A percentile compares a stretch with the other conserved stretches of the same genome.
These are phyloP conservation scores for Chlorodrepanis virens DNA, from an alignment of 2,113 vertebrate genomes.

Conservation along the genomic window DNA sequence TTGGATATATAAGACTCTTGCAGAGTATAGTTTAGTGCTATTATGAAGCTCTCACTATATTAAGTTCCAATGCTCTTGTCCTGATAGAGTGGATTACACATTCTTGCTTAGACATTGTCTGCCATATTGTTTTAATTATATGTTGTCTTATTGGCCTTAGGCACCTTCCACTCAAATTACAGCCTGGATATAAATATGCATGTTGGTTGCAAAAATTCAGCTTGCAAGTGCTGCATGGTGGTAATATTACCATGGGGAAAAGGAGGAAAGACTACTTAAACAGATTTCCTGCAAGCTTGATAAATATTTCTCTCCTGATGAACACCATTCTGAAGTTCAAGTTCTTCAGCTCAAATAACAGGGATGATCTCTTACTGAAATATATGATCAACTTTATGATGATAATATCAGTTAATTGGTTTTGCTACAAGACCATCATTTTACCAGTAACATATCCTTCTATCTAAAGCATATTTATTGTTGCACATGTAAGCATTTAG, in stretches of 20 bases:
- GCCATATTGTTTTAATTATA: background rate
- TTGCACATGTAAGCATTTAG: background rate
- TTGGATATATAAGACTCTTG: background rate
- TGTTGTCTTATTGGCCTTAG: background rate
- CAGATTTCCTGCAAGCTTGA: background rate
- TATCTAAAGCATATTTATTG: background rate
- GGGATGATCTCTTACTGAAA: background rate
- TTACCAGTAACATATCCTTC: background rate
- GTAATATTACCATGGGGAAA: background rate
- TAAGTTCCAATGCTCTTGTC: background rate
- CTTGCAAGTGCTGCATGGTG: background rate
- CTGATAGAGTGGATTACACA: background rate
- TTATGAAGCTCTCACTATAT: background rate
- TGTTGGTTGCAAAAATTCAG: background rate
- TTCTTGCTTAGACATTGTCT: background rate
- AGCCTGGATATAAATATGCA: accelerated
- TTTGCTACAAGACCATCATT: background rate
- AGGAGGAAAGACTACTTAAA: background rate
- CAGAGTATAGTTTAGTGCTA: background rate
- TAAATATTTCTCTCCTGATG: background rate
- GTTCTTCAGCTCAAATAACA: background rate
- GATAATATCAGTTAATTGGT: background rate
- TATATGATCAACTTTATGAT: background rate
- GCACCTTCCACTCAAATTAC: background rate
- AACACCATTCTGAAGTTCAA: background rate